Base-by-base conservation (phyloP, 2,113 vertebrate genomes). In the Butorides virescens region DNA sequence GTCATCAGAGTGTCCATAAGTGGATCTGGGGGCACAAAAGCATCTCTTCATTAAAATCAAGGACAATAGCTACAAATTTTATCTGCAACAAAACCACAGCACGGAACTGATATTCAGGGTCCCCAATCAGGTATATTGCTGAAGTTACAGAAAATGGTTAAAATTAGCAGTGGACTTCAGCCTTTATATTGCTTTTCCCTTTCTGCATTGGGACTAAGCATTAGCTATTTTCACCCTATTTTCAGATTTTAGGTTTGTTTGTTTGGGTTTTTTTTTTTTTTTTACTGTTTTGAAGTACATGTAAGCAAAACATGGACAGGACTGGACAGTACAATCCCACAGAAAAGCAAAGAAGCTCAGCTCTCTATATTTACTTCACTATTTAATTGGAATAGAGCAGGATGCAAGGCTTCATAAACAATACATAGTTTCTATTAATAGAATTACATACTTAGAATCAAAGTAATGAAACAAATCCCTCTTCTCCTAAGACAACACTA, bases 1-100 rank as follows among this genome's bases (percentile, higher is more conserved):
- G 98, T 99, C 99, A 99, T 99, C 91, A 99, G 98, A 5, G 99
- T 99, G 98, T 99, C 99, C 99, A 99, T 99, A 75, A 99, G 98
- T 1, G 99, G 99, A 95, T 99, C 99, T 99, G 95, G 72, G 53
- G 86, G 71, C 52, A 90, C 66, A 96, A 53, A 96, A 53, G 53
- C 2, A 4, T 46, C 32, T 82, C 15, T 27, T 88, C 30, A 17
- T 39, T n/a, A 85, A 7, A 7, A 46, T 5, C 7, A 11, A 86
- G 10, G 42, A 34, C 22, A 85, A 42, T 1, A 68, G 37, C 77
- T 14, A 23, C 47, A 44, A 0, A 7, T 53, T 17, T 37, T 7
- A 75, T 5, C 32, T 71, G 52, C 53, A 29, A 26, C 8, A 74
- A 22, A 52, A 17, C 21, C 36, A 13, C 19, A 13, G 58, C 1